phyloP scores from a whole-genome alignment of 1,140 invertebrate genomes.

The Schlechtendalia chinensis region DNA sequence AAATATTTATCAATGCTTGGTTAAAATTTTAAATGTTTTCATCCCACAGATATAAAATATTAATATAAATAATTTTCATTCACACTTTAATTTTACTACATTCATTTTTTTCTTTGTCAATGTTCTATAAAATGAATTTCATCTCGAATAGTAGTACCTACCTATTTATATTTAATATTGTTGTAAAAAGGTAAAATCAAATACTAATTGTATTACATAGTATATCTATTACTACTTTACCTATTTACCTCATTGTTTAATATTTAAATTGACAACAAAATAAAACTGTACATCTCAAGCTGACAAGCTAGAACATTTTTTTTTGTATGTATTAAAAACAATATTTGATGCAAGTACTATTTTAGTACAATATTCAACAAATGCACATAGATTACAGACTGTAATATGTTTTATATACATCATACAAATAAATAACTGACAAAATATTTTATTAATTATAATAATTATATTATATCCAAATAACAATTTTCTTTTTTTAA shows the following conservation, averaged over 20 bases:
- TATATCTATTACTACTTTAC: not conserved
- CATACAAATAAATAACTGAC: conserved; percentile 15
- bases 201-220: not conserved
- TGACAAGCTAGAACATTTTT: not conserved
- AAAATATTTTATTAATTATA: conserved; percentile 42
- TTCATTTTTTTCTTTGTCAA: not conserved
- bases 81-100: not conserved
- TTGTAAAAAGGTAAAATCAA: not conserved
- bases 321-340: not conserved
- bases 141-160: not conserved
- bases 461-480: conserved; percentile 46
- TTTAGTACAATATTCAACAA: not conserved
- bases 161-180: too few relatives aligned
- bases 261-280: not conserved
- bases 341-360: not conserved
- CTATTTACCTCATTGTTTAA: not conserved
- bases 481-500: conserved; percentile 42
- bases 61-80: not conserved
- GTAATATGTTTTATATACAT: not conserved
- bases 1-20: too few relatives aligned
- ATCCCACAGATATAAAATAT: too few relatives aligned
- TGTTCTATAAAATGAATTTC: not conserved
- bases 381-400: not conserved
- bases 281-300: not conserved
- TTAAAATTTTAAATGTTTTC: too few relatives aligned